These are phyloP conservation scores for Pelecanus crispus DNA, from an alignment of 2,113 vertebrate genomes.

Conservation along the genomic window DNA sequence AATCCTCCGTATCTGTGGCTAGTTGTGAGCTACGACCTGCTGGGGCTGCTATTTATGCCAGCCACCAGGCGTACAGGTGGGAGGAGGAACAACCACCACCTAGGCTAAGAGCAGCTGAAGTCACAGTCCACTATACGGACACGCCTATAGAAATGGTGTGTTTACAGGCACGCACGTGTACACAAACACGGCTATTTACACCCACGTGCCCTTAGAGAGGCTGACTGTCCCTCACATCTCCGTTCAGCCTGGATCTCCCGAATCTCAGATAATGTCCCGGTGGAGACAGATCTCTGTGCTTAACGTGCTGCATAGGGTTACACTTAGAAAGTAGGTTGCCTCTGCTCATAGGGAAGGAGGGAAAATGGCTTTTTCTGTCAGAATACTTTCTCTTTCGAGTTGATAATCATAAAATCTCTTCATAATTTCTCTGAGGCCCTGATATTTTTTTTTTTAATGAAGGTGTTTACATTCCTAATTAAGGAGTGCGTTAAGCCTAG, in stretches of 20 bases:
- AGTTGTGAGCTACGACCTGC: background rate
- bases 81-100: background rate
- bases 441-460: conserved; percentile 19
- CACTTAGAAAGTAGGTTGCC: background rate
- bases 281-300: background rate
- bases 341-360: background rate
- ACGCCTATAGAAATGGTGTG: fast-evolving
- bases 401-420: background rate
- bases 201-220: background rate
- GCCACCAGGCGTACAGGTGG: background rate
- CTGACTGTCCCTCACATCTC: background rate
- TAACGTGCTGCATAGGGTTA: fast-evolving
- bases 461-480: conserved; percentile 62
- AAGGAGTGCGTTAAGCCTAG: conserved; percentile 1
- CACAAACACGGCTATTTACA: background rate
- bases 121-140: fast-evolving
- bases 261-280: background rate
- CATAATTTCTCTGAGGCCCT: conserved; percentile 19
- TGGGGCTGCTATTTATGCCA: background rate
- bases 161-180: fast-evolving
- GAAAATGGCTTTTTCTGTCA: background rate
- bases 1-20: background rate
- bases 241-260: background rate
- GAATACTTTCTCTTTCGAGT: background rate
- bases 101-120: background rate